Conservation (phyloP, 2,888 invertebrate genomes). For the Eupithecia subfuscata region DNA sequence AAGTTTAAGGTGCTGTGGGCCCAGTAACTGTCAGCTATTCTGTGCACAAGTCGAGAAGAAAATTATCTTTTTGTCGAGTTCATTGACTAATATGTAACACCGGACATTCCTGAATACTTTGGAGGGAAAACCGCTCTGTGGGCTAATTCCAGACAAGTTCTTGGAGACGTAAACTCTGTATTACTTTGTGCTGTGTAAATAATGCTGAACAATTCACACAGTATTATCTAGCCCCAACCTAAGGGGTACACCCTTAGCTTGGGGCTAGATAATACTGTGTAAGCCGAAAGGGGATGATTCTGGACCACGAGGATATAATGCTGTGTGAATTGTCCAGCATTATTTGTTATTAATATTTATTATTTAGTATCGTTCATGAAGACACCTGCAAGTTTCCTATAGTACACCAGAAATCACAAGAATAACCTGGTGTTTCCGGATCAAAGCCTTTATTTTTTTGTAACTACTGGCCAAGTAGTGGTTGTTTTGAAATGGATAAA, state of each 20-base stretch:
- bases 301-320: too few species aligned
- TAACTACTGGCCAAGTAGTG: not conserved
- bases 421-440: not conserved
- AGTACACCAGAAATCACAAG: too few species aligned
- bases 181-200: not conserved
- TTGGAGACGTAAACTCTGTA: not conserved
- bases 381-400: not conserved
- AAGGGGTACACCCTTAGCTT: too few species aligned
- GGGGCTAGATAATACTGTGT: too few species aligned
- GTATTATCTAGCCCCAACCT: not conserved
- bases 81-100: conserved; percentile 28
- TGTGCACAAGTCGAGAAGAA: conserved; percentile 7
- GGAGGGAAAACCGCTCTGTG: not conserved
- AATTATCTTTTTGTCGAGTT: conserved; percentile 32
- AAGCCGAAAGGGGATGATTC: too few species aligned
- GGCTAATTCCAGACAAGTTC: not conserved
- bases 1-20: not conserved
- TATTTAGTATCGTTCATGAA: not conserved
- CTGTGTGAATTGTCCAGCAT: too few species aligned
- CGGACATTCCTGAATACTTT: conserved; percentile 8
- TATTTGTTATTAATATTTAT: too few species aligned
- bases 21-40: not conserved
- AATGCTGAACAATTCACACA: not conserved
- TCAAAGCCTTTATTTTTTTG: not conserved
- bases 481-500: too few species aligned